Evolutionary conservation across 2,888 invertebrate genomes (phyloP).

Genomic region (Acleris sparsana): DNA sequence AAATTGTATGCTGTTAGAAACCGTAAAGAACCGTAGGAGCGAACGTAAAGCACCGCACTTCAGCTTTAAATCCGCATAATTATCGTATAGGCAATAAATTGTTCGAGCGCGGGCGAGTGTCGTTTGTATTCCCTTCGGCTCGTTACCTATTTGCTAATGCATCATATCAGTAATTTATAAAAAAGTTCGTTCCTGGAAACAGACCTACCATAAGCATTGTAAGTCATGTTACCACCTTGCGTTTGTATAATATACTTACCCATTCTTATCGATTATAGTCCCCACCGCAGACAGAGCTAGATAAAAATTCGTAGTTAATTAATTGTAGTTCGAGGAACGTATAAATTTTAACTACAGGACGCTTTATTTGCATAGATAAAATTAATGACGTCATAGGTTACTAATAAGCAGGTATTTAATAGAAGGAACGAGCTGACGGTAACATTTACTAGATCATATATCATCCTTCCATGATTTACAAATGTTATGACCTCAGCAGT

Average conservation of each 20-base stretch:
- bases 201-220: slow-evolving; percentile 9
- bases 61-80: slow-evolving; percentile 77
- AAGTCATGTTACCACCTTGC: slow-evolving; percentile 40
- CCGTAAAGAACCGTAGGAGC: slow-evolving; percentile 69
- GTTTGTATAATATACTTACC: slow-evolving; percentile 37
- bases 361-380: slow-evolving; percentile 31
- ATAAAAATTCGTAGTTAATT: slow-evolving; percentile 60
- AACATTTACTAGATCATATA: slow-evolving; percentile 61
- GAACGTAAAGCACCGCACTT: slow-evolving; percentile 69
- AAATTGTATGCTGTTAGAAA: slow-evolving; percentile 57
- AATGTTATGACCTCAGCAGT: slow-evolving; percentile 76
- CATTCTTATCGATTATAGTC: slow-evolving; percentile 51
- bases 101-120: slow-evolving; percentile 56
- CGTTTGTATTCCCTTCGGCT: slow-evolving; percentile 52
- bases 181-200: slow-evolving; percentile 19
- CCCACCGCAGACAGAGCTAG: slow-evolving; percentile 48
- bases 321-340: slow-evolving; percentile 54
- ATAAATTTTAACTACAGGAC: slow-evolving; percentile 48
- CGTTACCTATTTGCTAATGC: slow-evolving; percentile 39
- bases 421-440: slow-evolving; percentile 43
- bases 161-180: slow-evolving; percentile 32
- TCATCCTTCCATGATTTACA: slow-evolving; percentile 73
- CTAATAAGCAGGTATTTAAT: slow-evolving; percentile 19
- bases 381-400: slow-evolving; percentile 20
- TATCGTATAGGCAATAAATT: slow-evolving; percentile 78